A percentile compares a stretch with the other conserved stretches of the same genome.
phyloP scores from a whole-genome alignment of 2,797 vertebrate species.

The Sebastes oblongus region DNA sequence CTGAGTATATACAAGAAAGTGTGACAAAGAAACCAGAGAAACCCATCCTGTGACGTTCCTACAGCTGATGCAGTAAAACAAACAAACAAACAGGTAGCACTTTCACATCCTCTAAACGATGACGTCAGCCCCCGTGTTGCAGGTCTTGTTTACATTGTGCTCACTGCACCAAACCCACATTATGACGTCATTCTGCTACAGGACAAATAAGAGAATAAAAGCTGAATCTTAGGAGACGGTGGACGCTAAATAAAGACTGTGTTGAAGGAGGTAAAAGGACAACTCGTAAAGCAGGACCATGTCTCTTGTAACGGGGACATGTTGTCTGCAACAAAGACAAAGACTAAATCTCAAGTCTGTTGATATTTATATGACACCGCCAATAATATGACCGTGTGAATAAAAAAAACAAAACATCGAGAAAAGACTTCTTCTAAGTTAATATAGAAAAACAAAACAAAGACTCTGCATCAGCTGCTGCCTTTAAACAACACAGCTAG shows the following conservation, averaged over 20 bases:
- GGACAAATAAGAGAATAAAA: too few species aligned
- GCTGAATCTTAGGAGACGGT: rapidly evolving
- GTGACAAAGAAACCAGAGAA: background rate
- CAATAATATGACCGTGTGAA: background rate
- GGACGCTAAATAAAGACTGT: rapidly evolving
- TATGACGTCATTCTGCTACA: background rate
- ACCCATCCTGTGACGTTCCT: background rate
- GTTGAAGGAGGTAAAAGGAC: rapidly evolving
- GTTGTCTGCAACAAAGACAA: background rate
- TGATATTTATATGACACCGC: background rate
- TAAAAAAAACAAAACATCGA: too few species aligned
- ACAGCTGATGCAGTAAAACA: background rate
- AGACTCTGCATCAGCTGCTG: background rate
- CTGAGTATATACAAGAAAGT: background rate
- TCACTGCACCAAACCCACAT: slow-evolving; percentile 49
- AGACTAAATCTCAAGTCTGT: background rate
- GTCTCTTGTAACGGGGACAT: background rate
- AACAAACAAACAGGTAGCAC: background rate
- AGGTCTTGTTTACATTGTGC: slow-evolving; percentile 38
- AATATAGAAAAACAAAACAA: background rate
- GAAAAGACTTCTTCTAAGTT: background rate
- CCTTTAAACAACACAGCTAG: background rate
- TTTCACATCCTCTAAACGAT: background rate
- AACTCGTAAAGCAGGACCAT: rapidly evolving
- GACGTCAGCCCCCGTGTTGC: slow-evolving; percentile 1